Percentiles rank a stretch among this genome's conserved stretches.
phyloP scores from a whole-genome alignment of 2,797 vertebrate species.

The Bradypodion ventrale region DNA sequence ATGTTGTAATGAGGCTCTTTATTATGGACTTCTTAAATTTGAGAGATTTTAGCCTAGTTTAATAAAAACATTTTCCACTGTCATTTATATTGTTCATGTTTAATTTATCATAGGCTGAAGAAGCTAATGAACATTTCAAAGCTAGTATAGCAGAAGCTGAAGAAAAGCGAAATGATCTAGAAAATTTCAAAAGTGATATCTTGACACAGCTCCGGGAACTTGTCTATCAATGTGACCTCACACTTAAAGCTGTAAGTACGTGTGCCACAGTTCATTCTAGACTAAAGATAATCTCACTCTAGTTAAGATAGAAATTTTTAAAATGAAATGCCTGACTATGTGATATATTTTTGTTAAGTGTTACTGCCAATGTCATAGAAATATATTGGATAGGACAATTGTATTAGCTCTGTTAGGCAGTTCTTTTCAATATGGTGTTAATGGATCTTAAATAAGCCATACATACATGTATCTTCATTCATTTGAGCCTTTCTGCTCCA shows the following conservation, averaged over 20 bases:
- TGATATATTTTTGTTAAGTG: neutral
- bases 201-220: conserved; percentile 90
- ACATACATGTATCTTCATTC: neutral
- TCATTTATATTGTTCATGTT: conserved; percentile 25
- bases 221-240: conserved; percentile 96
- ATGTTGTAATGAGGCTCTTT: conserved; percentile 6
- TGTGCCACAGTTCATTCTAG: conserved; percentile 32
- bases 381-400: neutral
- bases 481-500: neutral
- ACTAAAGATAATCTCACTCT: neutral
- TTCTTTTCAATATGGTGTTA: neutral
- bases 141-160: conserved; percentile 86
- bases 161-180: conserved; percentile 86
- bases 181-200: conserved; percentile 89
- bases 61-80: neutral
- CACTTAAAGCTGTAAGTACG: conserved; percentile 91
- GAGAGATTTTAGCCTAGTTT: neutral
- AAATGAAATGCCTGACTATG: neutral
- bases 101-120: conserved; percentile 83
- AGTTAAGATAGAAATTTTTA: neutral
- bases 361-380: neutral
- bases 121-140: conserved; percentile 90
- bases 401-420: neutral
- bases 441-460: neutral
- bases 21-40: neutral